Conservation (phyloP, 2,797 vertebrate species). For the Xiphophorus birchmanni region DNA sequence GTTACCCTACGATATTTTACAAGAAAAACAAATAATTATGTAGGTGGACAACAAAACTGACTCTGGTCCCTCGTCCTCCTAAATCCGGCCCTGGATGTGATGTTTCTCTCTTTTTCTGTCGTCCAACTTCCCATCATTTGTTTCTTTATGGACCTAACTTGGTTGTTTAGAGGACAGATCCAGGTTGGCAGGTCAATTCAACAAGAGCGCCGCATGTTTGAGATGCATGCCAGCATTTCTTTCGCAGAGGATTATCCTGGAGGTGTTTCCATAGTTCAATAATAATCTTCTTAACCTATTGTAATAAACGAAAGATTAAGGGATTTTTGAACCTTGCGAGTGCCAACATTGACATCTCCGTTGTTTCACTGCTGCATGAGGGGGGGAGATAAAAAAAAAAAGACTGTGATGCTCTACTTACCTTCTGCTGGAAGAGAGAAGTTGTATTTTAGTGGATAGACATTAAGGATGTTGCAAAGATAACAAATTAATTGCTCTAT, state of each 20-base stretch:
- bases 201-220: conserved; percentile 63
- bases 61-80: neutral
- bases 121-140: conserved; percentile 20
- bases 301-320: conserved; percentile 83
- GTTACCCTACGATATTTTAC: neutral
- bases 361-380: conserved; percentile 52
- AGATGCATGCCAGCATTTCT: conserved; percentile 69
- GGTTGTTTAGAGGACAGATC: conserved; percentile 55
- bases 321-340: conserved; percentile 62
- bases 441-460: conserved; percentile 18
- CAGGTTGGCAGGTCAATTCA: conserved; percentile 60
- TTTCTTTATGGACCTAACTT: conserved; percentile 30
- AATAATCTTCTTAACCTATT: conserved; percentile 82
- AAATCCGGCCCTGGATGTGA: neutral
- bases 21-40: neutral
- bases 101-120: conserved; percentile 14
- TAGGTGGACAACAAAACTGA: neutral
- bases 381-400: neutral
- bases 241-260: conserved; percentile 75
- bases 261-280: conserved; percentile 79
- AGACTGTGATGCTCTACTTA: conserved; percentile 19
- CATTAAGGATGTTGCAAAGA: conserved; percentile 23
- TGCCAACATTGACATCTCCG: conserved; percentile 63
- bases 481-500: conserved; percentile 44
- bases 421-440: conserved; percentile 15